Evolutionary conservation across 2,888 invertebrate genomes (phyloP).

Genomic region (Pheosia tremula): DNA sequence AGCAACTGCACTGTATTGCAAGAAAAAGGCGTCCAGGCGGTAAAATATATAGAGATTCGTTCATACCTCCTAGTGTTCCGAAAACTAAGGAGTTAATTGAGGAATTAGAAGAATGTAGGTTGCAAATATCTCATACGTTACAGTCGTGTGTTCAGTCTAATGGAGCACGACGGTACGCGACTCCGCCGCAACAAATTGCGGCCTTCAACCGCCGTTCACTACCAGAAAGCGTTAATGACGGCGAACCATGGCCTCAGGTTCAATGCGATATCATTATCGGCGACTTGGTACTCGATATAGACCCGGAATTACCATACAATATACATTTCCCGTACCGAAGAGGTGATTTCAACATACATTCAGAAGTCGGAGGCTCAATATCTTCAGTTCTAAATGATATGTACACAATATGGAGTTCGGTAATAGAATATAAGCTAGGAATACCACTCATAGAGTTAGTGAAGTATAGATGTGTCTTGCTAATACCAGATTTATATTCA

Average conservation of each 20-base stretch:
- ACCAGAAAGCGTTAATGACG: constrained; percentile 86
- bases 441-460: constrained; percentile 89
- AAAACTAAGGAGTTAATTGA: constrained; percentile 88
- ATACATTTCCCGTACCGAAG: constrained; percentile 95
- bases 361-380: constrained; percentile 93
- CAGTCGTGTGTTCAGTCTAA: constrained; percentile 94
- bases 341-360: constrained; percentile 94
- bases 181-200: constrained; percentile 95
- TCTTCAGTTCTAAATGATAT: constrained; percentile 93
- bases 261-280: constrained; percentile 89
- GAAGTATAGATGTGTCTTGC: constrained; percentile 93
- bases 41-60: constrained; percentile 84
- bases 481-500: constrained; percentile 96
- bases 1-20: constrained; percentile 94
- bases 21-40: constrained; percentile 85
- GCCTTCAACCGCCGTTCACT: constrained; percentile 92
- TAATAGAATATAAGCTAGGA: constrained; percentile 90
- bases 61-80: constrained; percentile 87
- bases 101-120: constrained; percentile 92
- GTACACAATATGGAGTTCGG: constrained; percentile 94
- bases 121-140: constrained; percentile 93
- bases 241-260: constrained; percentile 86
- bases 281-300: constrained; percentile 89
- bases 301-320: constrained; percentile 90
- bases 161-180: constrained; percentile 91